Base-by-base conservation (phyloP, 2,113 vertebrate genomes). In the Chauna torquata region DNA sequence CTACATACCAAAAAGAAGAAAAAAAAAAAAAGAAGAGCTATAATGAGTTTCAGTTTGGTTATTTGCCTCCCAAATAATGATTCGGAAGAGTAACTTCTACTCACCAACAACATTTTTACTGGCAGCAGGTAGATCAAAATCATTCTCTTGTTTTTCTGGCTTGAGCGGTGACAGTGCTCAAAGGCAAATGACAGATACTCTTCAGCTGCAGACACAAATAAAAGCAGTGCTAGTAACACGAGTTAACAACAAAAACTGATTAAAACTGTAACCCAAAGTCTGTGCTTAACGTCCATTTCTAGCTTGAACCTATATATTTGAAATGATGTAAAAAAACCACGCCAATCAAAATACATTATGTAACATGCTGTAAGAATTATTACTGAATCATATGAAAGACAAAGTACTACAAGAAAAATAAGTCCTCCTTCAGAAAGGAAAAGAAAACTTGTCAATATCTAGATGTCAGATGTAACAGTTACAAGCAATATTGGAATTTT, bases 81-180 rank as follows among this genome's bases (percentile, higher is more conserved):
- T 47, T 90, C 44, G 76, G 36, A 64, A 77, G 66, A 66, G 15
- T 57, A 45, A 3, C 8, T 69, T 22, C 38, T 69, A 95, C 98
- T 98, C 62, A 99, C 99, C 98, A 99, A 96, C 55, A 99, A 98
- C 99, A 99, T 99, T 97, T 99, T 99, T 55, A 99, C 99, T 2
- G 99, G 99, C 55, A 99, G 98, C 85, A 99, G 97, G 95, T 99
- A 99, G 74, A 99, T 99, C 36, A 99, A 98, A 75, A 99, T 99
- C 98, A 99, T 99, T 61, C 99, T 98, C 96, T 99, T 99, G 98
- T 99, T 99, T 97, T 99, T 99, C 98, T 99, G 99, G 92, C 99
- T 99, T 65, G 98, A 98, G 8, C 98, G 98, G 88, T 99, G 99
- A 62, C 99, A 99, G 96, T 99, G 99, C 55, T 98, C 98, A 92